Base-by-base conservation (phyloP, 1,140 invertebrate genomes). In the Zaprionus taronus region DNA sequence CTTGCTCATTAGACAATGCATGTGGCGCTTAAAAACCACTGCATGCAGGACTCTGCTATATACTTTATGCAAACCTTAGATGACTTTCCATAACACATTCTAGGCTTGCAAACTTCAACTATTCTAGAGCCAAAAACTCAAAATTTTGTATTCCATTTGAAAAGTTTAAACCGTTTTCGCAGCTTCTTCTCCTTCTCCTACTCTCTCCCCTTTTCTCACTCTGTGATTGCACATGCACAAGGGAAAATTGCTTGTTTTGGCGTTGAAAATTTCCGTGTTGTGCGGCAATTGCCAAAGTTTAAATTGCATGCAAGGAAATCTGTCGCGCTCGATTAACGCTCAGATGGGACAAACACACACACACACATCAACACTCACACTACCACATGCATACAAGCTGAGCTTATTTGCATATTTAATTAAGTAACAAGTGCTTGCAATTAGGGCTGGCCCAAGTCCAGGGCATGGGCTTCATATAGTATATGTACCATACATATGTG, bases 351-450 rank as follows among this genome's bases (percentile, higher is more conserved):
- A 58, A 51, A 11, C 9, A 31, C 55, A 71, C 24, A 36, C 12
- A 51, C 38, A 31, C 49, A 51, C 55, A n/a, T 64, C 36, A 28
- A 22, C 49, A 53, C 20, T 41, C 34, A 71, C 44, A 26, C n/a
- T 7, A 14, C 14, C 2, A 24, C 12, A 24, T 51, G 20, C 47
- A 51, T 24, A 24, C 11, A 22, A 41, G 34, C 57, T 14, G 53
- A n/a, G 53, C 53, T 56, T 31, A 56, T 56, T 31, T 56, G 53
- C 56, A 58, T 41, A 62, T 82, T 82, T 80, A 82, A 82, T 80
- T 82, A 82, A 82, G 77, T 80, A 82, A 82, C 80, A 82, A 82
- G 77, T 80, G 78, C 77, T 67, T 63, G 74, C 80, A 82, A 82
- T 82, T 82, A 82, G 53, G 73, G 5, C n/a, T 47, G 73, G 28